Base-by-base conservation (phyloP, 1,140 invertebrate species). In the Coptotermes formosanus region DNA sequence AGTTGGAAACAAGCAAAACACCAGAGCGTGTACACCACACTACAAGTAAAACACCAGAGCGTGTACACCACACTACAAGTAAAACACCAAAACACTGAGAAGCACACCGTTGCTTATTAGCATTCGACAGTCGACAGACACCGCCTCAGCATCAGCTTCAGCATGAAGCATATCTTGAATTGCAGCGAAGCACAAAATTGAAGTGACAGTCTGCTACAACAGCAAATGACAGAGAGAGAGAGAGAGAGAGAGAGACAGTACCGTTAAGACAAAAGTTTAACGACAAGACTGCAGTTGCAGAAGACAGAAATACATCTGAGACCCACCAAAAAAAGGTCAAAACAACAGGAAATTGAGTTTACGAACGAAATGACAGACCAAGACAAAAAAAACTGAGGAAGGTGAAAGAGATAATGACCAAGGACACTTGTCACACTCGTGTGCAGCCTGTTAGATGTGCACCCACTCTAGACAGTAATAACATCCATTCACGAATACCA, bases 171-270 rank as follows among this genome's bases (percentile, higher is more conserved):
- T 2, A 38, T 38, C 38, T 38, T 38, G 38, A n/a, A n/a, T 38
- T 38, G 38, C 38, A 38, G 2, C 4, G 38, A 38, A 38, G 38
- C 38, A 38, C 4, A 4, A 75, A 25, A 2, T 75, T 75, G 64
- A 75, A 75, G 25, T 30, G 82, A 83, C n/a, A 32, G 55, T 48
- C 44, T 52, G 16, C 25, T 84, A 30, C 44, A 84, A 32, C 94
- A 96, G 90, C 93, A 95, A 86, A 92, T 94, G 44, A 91, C 96
- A 48, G 95, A 97, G 86, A 95, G 95, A 88, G 94, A 96, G 89
- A 94, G n/a, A n/a, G n/a, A 48, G 95, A 97, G 86, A 95, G 95
- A 88, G 94, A 96, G 89, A 94, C n/a, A n/a, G n/a, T n/a, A n/a
- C n/a, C 94, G 88, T 94, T 94, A 55, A 96, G 96, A 89, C 93